These are phyloP conservation scores for Hypomecis punctinalis DNA, from an alignment of 2,888 invertebrate species.

Conservation along the genomic window DNA sequence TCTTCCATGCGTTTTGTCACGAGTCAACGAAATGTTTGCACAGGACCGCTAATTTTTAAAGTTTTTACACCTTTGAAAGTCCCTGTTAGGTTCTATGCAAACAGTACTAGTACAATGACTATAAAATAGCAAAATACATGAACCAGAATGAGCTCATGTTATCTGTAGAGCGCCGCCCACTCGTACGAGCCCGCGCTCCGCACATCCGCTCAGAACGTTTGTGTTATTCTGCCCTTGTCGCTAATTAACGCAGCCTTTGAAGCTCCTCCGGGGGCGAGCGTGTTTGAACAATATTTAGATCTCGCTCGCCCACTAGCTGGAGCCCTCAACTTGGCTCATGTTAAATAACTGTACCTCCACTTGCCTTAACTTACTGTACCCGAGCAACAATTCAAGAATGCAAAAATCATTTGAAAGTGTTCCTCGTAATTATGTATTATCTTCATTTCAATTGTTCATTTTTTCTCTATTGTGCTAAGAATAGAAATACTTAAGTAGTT, in stretches of 20 bases:
- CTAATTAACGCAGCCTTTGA: constrained; percentile 18
- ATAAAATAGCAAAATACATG: background rate
- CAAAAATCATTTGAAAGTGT: no score
- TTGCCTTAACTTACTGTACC: background rate
- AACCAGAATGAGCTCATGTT: background rate
- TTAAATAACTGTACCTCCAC: background rate
- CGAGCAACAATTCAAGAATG: background rate
- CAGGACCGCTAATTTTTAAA: no score
- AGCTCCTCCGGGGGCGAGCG: background rate
- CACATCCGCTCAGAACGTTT: constrained; percentile 3
- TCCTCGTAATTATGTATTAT: no score
- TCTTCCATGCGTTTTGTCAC: no score
- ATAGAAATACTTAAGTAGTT: no score
- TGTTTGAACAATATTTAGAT: constrained; percentile 8
- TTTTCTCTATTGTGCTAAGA: no score
- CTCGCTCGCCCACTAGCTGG: background rate
- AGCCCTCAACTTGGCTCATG: background rate
- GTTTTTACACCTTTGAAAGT: background rate
- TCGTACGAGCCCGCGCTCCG: background rate
- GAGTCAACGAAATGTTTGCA: no score
- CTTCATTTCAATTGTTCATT: no score
- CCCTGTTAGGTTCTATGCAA: no score
- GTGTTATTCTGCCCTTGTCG: constrained; percentile 10
- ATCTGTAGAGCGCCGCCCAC: constrained; percentile 1
- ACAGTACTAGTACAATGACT: no score